These are phyloP conservation scores for Drosophila pegasa DNA, from an alignment of 2,888 invertebrate genomes.

Conservation along the genomic window DNA sequence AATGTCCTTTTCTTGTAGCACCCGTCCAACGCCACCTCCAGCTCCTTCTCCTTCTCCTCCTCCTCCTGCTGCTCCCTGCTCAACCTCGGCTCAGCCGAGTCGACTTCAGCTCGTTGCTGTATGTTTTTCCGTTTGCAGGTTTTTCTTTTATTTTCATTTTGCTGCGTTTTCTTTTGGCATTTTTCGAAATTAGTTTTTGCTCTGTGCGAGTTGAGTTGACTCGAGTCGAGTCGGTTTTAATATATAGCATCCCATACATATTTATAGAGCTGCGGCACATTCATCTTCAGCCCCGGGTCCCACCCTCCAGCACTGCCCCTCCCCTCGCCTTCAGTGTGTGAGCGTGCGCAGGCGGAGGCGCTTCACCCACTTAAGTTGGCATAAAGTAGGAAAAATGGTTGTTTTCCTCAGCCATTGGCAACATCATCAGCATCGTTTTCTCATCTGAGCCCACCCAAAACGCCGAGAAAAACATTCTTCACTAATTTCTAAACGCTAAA, in stretches of 20 bases:
- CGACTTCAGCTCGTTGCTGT: conserved; percentile 31
- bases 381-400: conserved; percentile 71
- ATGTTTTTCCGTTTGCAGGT: conserved; percentile 29
- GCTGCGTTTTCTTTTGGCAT: conserved; percentile 79
- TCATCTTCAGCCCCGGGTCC: conserved; percentile 72
- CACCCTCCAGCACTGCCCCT: conserved; percentile 1
- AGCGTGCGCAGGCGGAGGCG: conserved; percentile 43
- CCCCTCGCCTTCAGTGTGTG: conserved; percentile 11
- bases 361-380: conserved; percentile 78
- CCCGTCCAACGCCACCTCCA: conserved; percentile 29
- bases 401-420: conserved; percentile 64
- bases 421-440: conserved; percentile 59
- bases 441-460: conserved; percentile 54
- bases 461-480: conserved; percentile 25
- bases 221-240: conserved; percentile 80
- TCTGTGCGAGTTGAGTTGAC: conserved; percentile 66
- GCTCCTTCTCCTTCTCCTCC: conserved; percentile 21
- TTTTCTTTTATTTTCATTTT: conserved; percentile 70
- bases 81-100: conserved; percentile 22
- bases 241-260: conserved; percentile 82
- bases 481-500: conserved; percentile 62
- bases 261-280: conserved; percentile 82
- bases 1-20: conserved; percentile 75
- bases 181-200: conserved; percentile 83
- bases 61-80: conserved; percentile 22